These are phyloP conservation scores for Epizoanthus scotinus DNA, from an alignment of 92 coral and sea anemone species.

Conservation along the genomic window DNA sequence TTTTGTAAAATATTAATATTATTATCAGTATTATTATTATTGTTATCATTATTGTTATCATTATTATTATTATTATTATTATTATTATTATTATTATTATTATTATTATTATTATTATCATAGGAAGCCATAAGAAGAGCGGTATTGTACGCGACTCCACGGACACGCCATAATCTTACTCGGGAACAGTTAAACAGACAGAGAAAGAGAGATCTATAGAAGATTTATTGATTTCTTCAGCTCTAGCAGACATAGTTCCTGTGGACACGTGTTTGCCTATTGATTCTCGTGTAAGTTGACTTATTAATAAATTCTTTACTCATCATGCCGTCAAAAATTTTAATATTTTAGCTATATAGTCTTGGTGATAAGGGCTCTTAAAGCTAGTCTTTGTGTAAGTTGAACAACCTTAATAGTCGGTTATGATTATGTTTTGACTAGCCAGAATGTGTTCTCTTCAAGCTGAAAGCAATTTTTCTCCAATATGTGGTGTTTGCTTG, in stretches of 20 bases:
- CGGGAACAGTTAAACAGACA: not conserved
- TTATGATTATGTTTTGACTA: constrained; percentile 27
- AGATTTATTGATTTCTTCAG: constrained; percentile 4
- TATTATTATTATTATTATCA: no score
- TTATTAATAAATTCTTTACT: constrained; percentile 22
- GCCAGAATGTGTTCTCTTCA: not conserved
- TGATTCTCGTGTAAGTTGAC: not conserved
- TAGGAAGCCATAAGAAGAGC: no score
- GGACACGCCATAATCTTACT: not conserved
- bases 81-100: no score
- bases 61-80: no score
- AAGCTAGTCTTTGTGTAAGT: constrained; percentile 18
- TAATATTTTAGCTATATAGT: not conserved
- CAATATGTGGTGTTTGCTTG: no score
- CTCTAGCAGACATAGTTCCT: not conserved
- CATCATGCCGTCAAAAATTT: not conserved
- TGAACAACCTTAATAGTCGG: not conserved
- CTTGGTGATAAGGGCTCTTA: constrained; percentile 1
- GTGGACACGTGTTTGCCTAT: constrained; percentile 35
- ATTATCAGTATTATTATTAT: no score
- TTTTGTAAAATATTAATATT: no score
- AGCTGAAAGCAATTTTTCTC: not conserved
- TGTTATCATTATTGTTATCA: no score
- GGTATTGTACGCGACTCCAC: not conserved
- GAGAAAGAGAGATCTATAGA: not conserved